A percentile compares a stretch with the other conserved stretches of the same genome.
Evolutionary conservation across 2,888 invertebrate species (phyloP).

Genomic region (Drosophila anomalata): DNA sequence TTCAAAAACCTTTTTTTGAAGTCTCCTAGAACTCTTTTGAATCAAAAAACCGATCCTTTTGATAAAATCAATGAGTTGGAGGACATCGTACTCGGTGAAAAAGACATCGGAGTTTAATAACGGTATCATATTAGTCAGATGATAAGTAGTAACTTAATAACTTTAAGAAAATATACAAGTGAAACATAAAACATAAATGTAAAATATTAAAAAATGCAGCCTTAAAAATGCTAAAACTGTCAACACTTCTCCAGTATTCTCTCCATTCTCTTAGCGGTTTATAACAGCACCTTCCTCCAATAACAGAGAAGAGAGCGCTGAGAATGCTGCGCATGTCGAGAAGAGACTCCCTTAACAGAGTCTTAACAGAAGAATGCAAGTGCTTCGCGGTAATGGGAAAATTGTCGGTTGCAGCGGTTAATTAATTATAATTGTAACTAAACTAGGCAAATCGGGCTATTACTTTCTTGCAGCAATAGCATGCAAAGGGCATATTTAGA

Average conservation of each 20-base stretch:
- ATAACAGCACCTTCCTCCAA: neutral
- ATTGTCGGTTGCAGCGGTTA: slow-evolving; percentile 5
- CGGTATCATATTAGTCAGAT: too few relatives aligned
- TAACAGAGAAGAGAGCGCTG: slow-evolving; percentile 5
- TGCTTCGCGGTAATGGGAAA: slow-evolving; percentile 13
- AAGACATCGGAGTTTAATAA: too few relatives aligned
- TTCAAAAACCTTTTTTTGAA: too few relatives aligned
- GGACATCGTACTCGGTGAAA: too few relatives aligned
- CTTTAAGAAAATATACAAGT: too few relatives aligned
- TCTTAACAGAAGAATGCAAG: slow-evolving; percentile 15
- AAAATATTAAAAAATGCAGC: neutral
- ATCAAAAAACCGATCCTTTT: too few relatives aligned
- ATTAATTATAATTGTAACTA: slow-evolving; percentile 17
- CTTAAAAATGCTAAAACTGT: neutral
- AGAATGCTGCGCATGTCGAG: slow-evolving; percentile 62
- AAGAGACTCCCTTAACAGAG: slow-evolving; percentile 15
- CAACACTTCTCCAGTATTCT: neutral
- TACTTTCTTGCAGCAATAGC: neutral
- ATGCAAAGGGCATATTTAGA: neutral
- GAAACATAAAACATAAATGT: too few relatives aligned
- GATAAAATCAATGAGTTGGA: too few relatives aligned
- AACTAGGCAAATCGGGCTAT: slow-evolving; percentile 1
- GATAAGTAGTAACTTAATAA: too few relatives aligned
- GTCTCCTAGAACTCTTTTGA: too few relatives aligned
- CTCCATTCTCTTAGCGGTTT: neutral